Evolutionary conservation across 2,888 invertebrate species (phyloP), one percentile per base, ranked within the genome.

Genomic region (Eubasilissa splendida): DNA sequence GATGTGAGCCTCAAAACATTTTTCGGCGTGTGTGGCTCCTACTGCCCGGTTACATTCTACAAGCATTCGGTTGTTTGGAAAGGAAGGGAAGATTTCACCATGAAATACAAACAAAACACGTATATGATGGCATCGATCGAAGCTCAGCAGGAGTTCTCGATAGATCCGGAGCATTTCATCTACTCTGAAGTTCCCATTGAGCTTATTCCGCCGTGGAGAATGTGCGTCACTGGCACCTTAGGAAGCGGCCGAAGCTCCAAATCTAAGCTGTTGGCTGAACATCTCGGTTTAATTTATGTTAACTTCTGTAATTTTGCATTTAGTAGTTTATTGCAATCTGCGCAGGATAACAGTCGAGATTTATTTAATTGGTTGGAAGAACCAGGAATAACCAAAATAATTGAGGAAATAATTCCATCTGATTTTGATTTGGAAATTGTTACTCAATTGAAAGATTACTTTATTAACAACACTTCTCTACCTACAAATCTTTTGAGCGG

Each of bases 21-120:
- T 80, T 89, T 92, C 77, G 92, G 94, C n/a, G 92, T 92, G 85
- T 92, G 91, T 1, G 88, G 88, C 82, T 85, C 88, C 84, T 94
- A 91, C 85, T 94, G 94, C 85, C 94, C 94, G 0, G 89, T 94
- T 54, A 88, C 92, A n/a, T 91, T 90, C 85, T 87, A 87, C 78
- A 88, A 91, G 60, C 85, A 91, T 84, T 88, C 89, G 63, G 88
- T 92, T 10, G 85, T 94, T 31, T 92, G 93, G 91, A 90, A 89
- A 86, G 94, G 94, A n/a, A 92, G 91, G 86, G 87, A 90, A 65
- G 90, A 92, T 79, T 91, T 89, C 84, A 86, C 88, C 31, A 87
- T 89, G 0, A 89, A 90, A 84, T 92, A 90, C 84, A 87, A 90
- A 83, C 90, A 92, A 80, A 91, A 90, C 87, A 83, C 91, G 1